Evolutionary conservation across 2,797 vertebrate genomes (phyloP).

Genomic region (Cygnus olor): DNA sequence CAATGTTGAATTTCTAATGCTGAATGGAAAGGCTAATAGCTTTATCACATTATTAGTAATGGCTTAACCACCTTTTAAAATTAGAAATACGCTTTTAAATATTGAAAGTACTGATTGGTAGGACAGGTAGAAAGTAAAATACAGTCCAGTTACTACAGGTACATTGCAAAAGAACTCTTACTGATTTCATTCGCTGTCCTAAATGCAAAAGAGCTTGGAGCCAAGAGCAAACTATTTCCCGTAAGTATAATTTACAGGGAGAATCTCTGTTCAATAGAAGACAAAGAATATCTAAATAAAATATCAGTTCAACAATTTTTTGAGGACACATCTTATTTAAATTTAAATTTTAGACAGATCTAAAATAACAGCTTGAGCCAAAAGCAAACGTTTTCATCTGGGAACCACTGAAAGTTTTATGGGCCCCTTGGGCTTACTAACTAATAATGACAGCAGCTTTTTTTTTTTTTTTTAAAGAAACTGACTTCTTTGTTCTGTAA

Average conservation of each 20-base stretch:
- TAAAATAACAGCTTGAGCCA: slow-evolving; percentile 6
- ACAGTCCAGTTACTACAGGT: neutral
- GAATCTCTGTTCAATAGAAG: neutral
- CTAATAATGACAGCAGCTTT: slow-evolving; percentile 38
- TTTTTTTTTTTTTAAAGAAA: no score
- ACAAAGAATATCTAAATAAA: slow-evolving; percentile 46
- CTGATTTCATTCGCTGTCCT: slow-evolving; percentile 14
- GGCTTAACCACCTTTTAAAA: neutral
- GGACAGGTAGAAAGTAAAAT: neutral
- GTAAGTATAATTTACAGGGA: slow-evolving; percentile 8
- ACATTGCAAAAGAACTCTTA: neutral
- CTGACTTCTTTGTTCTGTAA: no score
- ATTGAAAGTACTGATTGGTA: neutral
- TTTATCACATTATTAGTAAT: neutral
- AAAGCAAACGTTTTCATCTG: slow-evolving; percentile 48
- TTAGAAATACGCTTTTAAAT: neutral
- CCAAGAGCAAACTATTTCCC: slow-evolving; percentile 5
- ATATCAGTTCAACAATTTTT: slow-evolving; percentile 22
- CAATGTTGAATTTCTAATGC: neutral
- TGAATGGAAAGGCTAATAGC: neutral
- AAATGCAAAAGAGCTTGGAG: slow-evolving; percentile 36
- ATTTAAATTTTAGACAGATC: slow-evolving; percentile 35
- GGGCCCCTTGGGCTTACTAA: slow-evolving; percentile 57
- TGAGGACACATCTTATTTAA: slow-evolving; percentile 41
- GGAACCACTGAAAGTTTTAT: slow-evolving; percentile 59